Base-by-base conservation (phyloP, 1,140 invertebrate genomes). In the Sarcophaga peregrina region DNA sequence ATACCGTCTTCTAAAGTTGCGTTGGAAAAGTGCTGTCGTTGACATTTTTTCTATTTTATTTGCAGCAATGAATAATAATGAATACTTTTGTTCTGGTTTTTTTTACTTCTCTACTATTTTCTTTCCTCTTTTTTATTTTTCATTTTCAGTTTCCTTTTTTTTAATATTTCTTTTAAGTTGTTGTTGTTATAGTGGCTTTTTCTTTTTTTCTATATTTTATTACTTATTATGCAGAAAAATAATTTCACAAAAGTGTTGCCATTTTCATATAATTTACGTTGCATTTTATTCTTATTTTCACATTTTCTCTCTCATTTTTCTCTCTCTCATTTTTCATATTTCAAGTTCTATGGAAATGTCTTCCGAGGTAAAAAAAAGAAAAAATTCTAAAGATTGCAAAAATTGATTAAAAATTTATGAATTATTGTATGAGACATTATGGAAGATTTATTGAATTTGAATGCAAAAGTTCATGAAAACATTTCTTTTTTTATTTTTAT, bases 371-470 rank as follows among this genome's bases (percentile, higher is more conserved):
- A 15, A 52, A 52, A 52, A 52, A 45, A 46, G 37, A 7, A 17
- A 78, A 50, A 78, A 78, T 20, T n/a, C 8, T 4, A 17, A 20
- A 78, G 75, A 78, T 78, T 78, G 75, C 8, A 78, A 72, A 78
- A 78, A 78, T 78, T 78, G 75, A 78, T 78, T 78, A 78, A 78
- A 37, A 78, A 78, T 52, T 78, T 78, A 78, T 78, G 75, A 78
- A 78, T 78, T 78, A 78, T 78, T 78, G n/a, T 68, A 68, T 68
- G 62, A 68, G 20, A 68, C 62, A 68, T 68, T 68, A 68, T 68
- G 20, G 62, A 68, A 68, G 20, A 68, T 68, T 68, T 68, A 68
- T 68, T 68, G 62, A 20, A 68, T 17, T 68, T 68, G 20, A 20
- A 20, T 68, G 62, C 17, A n/a, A 68, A 68, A 68, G 25, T 37